Base-by-base conservation (phyloP, 2,797 vertebrate species). In the Pseudomugil tenellus region DNA sequence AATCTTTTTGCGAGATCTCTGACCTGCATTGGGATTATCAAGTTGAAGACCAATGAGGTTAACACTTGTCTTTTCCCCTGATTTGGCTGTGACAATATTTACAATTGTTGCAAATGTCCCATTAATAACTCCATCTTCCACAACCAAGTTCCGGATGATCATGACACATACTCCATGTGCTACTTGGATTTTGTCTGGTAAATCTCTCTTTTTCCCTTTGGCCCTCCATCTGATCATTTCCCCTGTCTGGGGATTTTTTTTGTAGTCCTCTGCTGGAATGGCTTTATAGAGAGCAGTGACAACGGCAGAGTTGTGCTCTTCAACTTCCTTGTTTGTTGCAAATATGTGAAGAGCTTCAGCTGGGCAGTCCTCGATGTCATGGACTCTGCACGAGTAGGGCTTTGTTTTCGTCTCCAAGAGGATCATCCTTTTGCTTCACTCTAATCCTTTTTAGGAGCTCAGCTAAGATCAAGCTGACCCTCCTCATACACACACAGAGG, bases 1-100 rank as follows among this genome's bases (percentile, higher is more conserved):
- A 12, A 66, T 46, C 39, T 56, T 56, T 43, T 29, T 55, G 37
- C 53, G 6, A 21, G 25, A 56, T 13, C 21, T 65, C 3, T 43
- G 41, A 43, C 41, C 41, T 17, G 14, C 16, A 6, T 4, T 8
- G 0, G 39, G 35, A 46, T 66, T 55, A 29, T 13, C 37, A 29
- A 43, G 53, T 29, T 46, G 12, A 8, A 56, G 26, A 11, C 35
- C 37, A 31, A 46, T 31, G 25, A 19, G 28, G 8, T 3, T 31
- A 17, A 43, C n/a, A 46, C 3, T 43, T 0, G 26, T 43, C 14
- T 3, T 2, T 28, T 39, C 6, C n/a, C 12, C 25, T 11, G 28
- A 26, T 31, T 11, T 3, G 19, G 13, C 14, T 43, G 25, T 16
- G 17, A 41, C 25, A 39, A 39, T 29, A 39, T 41, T 43, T 5